phyloP scores from a whole-genome alignment of 2,797 vertebrate genomes.

The Microchirus variegatus region DNA sequence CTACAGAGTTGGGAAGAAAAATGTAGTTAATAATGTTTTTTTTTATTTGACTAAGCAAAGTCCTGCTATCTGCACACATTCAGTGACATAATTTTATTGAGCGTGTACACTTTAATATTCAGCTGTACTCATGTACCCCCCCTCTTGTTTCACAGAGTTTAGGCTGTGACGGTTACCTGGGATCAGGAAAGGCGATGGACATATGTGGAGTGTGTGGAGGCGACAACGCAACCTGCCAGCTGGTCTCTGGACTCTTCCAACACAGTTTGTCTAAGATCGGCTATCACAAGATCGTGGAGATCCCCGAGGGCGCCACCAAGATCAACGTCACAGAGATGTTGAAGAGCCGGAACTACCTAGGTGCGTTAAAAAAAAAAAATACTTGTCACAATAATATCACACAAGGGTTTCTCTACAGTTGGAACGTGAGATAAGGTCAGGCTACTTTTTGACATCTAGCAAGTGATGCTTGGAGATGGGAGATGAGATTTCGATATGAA shows the following conservation, averaged over 20 bases:
- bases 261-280: slow-evolving; percentile 90
- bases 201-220: slow-evolving; percentile 96
- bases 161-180: slow-evolving; percentile 94
- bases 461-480: too few relatives aligned
- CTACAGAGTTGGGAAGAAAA: slow-evolving; percentile 24
- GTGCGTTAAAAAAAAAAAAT: slow-evolving; percentile 70
- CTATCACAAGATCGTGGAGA: slow-evolving; percentile 98
- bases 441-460: too few relatives aligned
- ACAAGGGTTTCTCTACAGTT: too few relatives aligned
- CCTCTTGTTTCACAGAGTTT: slow-evolving; percentile 80
- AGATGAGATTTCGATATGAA: too few relatives aligned
- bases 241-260: slow-evolving; percentile 93
- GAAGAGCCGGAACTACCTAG: slow-evolving; percentile 97
- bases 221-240: slow-evolving; percentile 89
- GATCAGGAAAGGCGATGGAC: slow-evolving; percentile 92
- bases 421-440: too few relatives aligned
- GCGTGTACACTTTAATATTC: background rate
- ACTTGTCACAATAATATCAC: too few relatives aligned
- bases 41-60: slow-evolving; percentile 2
- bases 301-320: slow-evolving; percentile 95
- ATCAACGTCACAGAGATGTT: slow-evolving; percentile 97
- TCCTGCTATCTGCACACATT: too few relatives aligned
- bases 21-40: slow-evolving; percentile 14
- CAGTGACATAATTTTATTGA: too few relatives aligned
- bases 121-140: background rate